phyloP scores from a whole-genome alignment of 1,140 invertebrate genomes.

The Sinonovacula constricta region DNA sequence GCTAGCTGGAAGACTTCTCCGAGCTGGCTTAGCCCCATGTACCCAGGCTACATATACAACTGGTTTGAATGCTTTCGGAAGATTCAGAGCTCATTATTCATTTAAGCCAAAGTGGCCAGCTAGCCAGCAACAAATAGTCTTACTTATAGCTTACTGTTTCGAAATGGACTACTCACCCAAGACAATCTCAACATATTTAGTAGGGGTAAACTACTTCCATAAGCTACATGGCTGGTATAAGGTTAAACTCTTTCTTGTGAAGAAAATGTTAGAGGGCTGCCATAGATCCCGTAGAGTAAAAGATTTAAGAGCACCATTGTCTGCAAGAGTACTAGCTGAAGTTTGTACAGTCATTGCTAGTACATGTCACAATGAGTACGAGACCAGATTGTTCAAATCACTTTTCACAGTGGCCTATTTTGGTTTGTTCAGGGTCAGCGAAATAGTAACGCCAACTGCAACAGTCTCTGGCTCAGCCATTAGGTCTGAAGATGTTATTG shows the following conservation, averaged over 20 bases:
- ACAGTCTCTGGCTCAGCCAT: not conserved
- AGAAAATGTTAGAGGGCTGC: conserved; percentile 34
- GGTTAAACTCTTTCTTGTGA: conserved; percentile 6
- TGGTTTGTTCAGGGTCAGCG: conserved; percentile 29
- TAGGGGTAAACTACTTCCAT: conserved; percentile 18
- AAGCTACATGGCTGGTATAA: conserved; percentile 11
- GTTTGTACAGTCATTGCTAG: not conserved
- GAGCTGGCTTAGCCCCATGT: not conserved
- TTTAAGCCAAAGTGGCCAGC: not conserved
- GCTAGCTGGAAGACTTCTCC: conserved; percentile 4
- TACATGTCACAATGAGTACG: not conserved
- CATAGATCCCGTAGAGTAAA: not conserved
- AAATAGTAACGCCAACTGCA: not conserved
- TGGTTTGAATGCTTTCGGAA: not conserved
- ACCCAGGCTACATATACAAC: conserved; percentile 5
- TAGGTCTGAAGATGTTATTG: not conserved
- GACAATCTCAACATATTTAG: conserved; percentile 20
- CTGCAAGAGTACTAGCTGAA: not conserved
- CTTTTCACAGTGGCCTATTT: conserved; percentile 35
- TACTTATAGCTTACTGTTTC: conserved; percentile 29
- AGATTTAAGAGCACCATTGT: not conserved
- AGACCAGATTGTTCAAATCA: conserved; percentile 11
- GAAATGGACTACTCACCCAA: conserved; percentile 11
- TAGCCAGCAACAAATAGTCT: not conserved
- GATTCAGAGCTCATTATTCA: not conserved